These are phyloP conservation scores for Scelioninae gen. 2 DNA, from an alignment of 2,888 invertebrate species.

Conservation along the genomic window DNA sequence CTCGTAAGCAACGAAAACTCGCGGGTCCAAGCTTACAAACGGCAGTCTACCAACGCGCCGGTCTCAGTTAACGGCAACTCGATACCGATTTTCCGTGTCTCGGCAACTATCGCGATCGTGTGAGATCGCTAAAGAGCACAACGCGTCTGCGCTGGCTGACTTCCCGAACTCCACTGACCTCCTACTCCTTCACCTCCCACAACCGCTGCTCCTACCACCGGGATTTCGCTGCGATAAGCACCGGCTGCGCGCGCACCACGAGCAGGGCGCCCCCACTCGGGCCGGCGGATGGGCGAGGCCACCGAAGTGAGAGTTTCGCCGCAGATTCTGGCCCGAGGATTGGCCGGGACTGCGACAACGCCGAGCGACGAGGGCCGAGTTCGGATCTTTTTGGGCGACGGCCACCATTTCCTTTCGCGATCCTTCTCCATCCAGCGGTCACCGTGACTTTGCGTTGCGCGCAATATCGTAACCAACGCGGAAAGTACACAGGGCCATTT, in stretches of 20 bases:
- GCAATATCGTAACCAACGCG: conserved; percentile 34
- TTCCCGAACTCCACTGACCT: conserved; percentile 74
- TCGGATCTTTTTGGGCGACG: conserved; percentile 56
- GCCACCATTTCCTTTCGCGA: conserved; percentile 59
- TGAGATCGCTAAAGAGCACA: conserved; percentile 63
- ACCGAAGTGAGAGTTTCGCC: conserved; percentile 10
- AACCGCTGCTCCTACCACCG: conserved; percentile 69
- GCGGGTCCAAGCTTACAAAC: not conserved
- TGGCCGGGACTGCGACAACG: conserved; percentile 55
- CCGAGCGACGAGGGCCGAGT: conserved; percentile 56
- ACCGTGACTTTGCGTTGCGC: conserved; percentile 41
- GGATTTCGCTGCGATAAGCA: conserved; percentile 68
- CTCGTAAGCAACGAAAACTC: conserved; percentile 1
- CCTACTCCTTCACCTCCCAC: conserved; percentile 74
- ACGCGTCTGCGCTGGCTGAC: conserved; percentile 75
- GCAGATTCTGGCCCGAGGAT: conserved; percentile 26
- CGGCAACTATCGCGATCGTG: conserved; percentile 42
- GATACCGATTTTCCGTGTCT: conserved; percentile 33
- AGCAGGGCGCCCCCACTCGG: conserved; percentile 73
- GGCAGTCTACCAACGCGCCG: conserved; percentile 4
- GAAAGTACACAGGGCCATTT: conserved; percentile 36
- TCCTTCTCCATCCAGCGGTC: conserved; percentile 57
- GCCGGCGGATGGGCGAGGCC: conserved; percentile 55
- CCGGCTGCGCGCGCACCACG: conserved; percentile 73
- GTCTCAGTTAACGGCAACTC: conserved; percentile 4